Base-by-base conservation (phyloP, 2,888 invertebrate genomes). In the Archaeoteleia sp. region DNA sequence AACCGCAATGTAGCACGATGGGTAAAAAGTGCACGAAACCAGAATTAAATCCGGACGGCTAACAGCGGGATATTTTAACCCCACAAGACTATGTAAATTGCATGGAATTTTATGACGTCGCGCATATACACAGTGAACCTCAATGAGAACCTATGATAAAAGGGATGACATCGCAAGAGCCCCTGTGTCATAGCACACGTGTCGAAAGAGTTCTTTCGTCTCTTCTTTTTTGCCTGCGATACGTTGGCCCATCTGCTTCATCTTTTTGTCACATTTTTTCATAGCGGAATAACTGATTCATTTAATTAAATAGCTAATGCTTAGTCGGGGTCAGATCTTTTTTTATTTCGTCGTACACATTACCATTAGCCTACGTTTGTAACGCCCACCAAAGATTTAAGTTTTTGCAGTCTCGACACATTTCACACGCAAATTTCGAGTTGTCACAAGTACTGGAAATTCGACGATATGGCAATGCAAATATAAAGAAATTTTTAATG, bases 181-280 rank as follows among this genome's bases (percentile, higher is more conserved):
- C 74, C 72, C 70, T 62, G 71, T 74, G 77, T 82, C 80, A 76
- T 74, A 74, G 73, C 78, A 77, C 81, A 81, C 81, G 78, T 82
- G 81, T 79, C 80, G 71, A 71, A 69, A 65, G 58, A 65, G 51
- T 53, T 63, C 46, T 20, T 42, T 46, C 42, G 48, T 51, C 42
- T 27, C 32, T 60, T 57, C 42, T 17, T 48, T 60, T 60, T 48
- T 23, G 17, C 10, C 14, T 15, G 27, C 45, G 39, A 61, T 58
- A 57, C 70, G 65, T 71, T 71, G n/a, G 65, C 71, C 55, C 70
- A 68, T 68, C 70, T 70, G 70, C 69, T 72, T 63, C 65, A 66
- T 60, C 66, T 73, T 70, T 72, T 70, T 67, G 40, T 39, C 15
- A 17, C 34, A 17, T 67, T 70, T 75, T 75, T 70, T 70, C 62